Evolutionary conservation across 1,140 invertebrate species (phyloP).

Genomic region (Sycophila sp.): DNA sequence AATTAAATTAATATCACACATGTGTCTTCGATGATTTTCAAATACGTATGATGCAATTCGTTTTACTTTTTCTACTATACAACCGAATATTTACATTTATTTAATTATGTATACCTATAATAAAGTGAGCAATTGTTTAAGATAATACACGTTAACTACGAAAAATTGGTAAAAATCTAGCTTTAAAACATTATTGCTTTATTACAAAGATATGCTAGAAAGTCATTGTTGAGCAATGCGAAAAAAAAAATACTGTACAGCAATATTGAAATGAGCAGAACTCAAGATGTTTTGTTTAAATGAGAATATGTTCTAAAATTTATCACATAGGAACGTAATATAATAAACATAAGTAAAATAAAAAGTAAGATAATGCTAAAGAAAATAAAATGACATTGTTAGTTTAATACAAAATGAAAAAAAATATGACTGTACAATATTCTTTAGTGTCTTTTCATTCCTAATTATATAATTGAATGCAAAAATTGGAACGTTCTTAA

Average conservation of each 20-base stretch:
- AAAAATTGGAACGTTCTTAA: constrained; percentile 33
- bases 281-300: too few species aligned
- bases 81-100: constrained; percentile 40
- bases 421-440: constrained; percentile 37
- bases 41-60: constrained; percentile 28
- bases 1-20: constrained; percentile 37
- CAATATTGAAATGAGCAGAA: too few species aligned
- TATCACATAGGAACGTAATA: neutral
- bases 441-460: constrained; percentile 10
- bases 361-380: neutral
- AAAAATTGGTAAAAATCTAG: constrained; percentile 30
- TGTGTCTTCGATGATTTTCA: constrained; percentile 32
- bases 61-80: constrained; percentile 35
- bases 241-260: constrained; percentile 39
- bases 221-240: constrained; percentile 9
- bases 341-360: neutral
- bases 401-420: constrained; percentile 14
- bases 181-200: constrained; percentile 36
- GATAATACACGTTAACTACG: constrained; percentile 20
- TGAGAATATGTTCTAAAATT: too few species aligned
- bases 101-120: constrained; percentile 22
- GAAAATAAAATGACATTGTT: neutral
- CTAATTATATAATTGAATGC: constrained; percentile 23
- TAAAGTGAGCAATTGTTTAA: constrained; percentile 7
- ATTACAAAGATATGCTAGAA: constrained; percentile 38